Conservation (phyloP, 2,113 vertebrate species). For the Danionella cerebrum region DNA sequence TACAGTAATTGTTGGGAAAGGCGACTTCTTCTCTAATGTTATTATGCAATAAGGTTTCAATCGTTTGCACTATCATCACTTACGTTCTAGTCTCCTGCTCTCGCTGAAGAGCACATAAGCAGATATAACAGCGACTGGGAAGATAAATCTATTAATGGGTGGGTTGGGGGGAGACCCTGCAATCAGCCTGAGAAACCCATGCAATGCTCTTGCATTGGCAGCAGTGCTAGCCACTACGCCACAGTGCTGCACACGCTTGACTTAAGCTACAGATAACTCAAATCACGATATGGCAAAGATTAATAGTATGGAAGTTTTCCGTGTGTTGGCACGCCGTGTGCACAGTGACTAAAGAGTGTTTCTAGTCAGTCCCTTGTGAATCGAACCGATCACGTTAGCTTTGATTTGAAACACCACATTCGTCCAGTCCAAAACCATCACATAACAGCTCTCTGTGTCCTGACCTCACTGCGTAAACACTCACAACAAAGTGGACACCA, state of each 20-base stretch:
- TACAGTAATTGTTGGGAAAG: slow-evolving; percentile 49
- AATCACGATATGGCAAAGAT: background rate
- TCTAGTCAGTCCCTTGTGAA: slow-evolving; percentile 3
- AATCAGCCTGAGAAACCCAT: no score
- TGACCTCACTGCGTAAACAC: no score
- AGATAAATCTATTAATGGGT: no score
- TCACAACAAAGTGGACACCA: slow-evolving; percentile 18
- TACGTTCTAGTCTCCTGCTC: slow-evolving; percentile 31
- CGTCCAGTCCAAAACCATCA: background rate
- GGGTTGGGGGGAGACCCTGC: no score
- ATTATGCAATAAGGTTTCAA: slow-evolving; percentile 70
- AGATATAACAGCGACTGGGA: no score
- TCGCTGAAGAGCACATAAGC: slow-evolving; percentile 11
- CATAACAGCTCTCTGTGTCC: no score
- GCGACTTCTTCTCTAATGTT: slow-evolving; percentile 52
- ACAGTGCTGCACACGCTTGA: no score
- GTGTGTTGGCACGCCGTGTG: background rate
- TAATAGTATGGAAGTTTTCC: slow-evolving; percentile 7
- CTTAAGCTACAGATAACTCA: no score
- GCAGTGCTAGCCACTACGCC: no score
- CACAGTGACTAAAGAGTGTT: background rate
- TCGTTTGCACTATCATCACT: slow-evolving; percentile 66
- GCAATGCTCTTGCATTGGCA: no score
- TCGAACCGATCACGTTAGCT: slow-evolving; percentile 6
- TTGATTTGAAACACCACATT: background rate